Base-by-base conservation (phyloP, 2,113 vertebrate species). In the Lasiurus cinereus region DNA sequence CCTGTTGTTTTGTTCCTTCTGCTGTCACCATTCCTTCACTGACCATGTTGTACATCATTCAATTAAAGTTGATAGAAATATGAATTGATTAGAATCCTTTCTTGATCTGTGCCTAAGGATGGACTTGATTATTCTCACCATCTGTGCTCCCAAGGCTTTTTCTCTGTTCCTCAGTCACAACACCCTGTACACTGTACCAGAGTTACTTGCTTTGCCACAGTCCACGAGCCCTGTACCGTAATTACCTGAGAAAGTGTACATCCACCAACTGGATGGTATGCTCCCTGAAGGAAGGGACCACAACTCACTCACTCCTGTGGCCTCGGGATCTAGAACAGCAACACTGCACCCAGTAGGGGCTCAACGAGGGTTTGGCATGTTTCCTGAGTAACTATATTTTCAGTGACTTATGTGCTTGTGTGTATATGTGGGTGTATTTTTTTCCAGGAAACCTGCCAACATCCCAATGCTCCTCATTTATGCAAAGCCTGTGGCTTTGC, bases 401-500 rank as follows among this genome's bases (percentile, higher is more conserved):
- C 39, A 94, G 52, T 62, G 85, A 93, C 39, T 83, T 84, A 11
- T 70, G 56, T 95, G 27, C 9, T 78, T 33, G 1, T 78, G 24
- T 64, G 69, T 83, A 18, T 73, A 39, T 83, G 50, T 78, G 15
- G 31, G 36, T 6, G 31, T 84, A 0, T 90, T 83, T 93, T 84
- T 48, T 66, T 27, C 66, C 77, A 78, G 43, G 43, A 77, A 94
- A 93, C 12, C 67, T 79, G 36, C 64, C 83, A 94, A 66, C 21
- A 48, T 78, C 54, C 29, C 66, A 86, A n/a, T 66, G n/a, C 24
- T 10, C 14, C 19, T 79, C 2, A 31, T 87, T 88, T 88, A 70
- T 78, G 66, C 46, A 24, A 82, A 83, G 33, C 8, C 76, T 78
- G 70, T 85, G 66, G 9, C 82, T 95, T 93, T 84, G n/a, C n/a